These are phyloP conservation scores for Tetanocera ferruginea DNA, from an alignment of 2,888 invertebrate genomes.

Conservation along the genomic window DNA sequence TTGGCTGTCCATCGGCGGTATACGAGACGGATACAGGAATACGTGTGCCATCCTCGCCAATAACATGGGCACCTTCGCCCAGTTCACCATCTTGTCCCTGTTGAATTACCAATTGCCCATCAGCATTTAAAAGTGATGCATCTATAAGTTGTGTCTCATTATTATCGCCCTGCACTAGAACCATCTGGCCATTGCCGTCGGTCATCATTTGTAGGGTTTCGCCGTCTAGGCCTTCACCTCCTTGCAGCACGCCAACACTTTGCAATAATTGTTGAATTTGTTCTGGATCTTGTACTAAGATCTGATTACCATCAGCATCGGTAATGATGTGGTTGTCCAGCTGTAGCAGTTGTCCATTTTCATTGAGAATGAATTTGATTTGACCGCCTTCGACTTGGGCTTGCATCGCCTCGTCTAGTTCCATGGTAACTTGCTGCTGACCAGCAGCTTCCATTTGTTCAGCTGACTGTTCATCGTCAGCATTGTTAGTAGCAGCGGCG, in stretches of 20 bases:
- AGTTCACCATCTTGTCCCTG: conserved; percentile 67
- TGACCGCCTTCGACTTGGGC: conserved; percentile 69
- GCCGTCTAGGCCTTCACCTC: conserved; percentile 69
- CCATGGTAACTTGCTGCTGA: conserved; percentile 68
- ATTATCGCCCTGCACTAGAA: conserved; percentile 69
- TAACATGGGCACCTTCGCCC: conserved; percentile 68
- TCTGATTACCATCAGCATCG: conserved; percentile 70
- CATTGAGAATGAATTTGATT: conserved; percentile 70
- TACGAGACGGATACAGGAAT: conserved; percentile 70
- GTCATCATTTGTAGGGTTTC: conserved; percentile 70
- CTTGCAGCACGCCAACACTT: conserved; percentile 69
- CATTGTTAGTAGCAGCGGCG: background rate
- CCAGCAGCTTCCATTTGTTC: conserved; percentile 47
- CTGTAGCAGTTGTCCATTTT: conserved; percentile 69
- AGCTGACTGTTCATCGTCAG: conserved; percentile 49
- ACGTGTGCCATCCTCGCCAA: conserved; percentile 69
- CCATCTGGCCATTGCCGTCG: conserved; percentile 70
- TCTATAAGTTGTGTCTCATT: conserved; percentile 70
- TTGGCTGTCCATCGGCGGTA: conserved; percentile 67
- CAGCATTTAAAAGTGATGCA: conserved; percentile 69
- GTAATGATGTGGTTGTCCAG: conserved; percentile 70
- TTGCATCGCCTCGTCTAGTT: conserved; percentile 69
- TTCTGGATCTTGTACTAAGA: conserved; percentile 69
- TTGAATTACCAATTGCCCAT: conserved; percentile 69
- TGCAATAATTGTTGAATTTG: conserved; percentile 70